A percentile compares a stretch with the other conserved stretches of the same genome.
These are phyloP conservation scores for Albula goreensis DNA, from an alignment of 2,113 vertebrate genomes.

Conservation along the genomic window DNA sequence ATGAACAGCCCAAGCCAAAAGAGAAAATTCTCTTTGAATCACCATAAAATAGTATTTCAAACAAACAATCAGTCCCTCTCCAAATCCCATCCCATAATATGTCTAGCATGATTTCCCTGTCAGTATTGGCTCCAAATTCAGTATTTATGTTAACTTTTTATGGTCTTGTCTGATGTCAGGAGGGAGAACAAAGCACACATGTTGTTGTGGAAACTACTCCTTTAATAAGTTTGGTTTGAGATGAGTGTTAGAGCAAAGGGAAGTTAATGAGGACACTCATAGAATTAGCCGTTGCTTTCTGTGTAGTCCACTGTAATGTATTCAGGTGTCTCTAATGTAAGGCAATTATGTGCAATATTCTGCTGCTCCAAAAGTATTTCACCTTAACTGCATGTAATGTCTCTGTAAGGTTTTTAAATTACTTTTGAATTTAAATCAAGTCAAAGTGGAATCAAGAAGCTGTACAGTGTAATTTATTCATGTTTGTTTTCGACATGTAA, in stretches of 20 bases:
- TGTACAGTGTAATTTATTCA: conserved; percentile 30
- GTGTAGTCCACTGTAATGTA: not conserved
- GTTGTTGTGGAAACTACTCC: too few species aligned
- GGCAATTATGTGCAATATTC: conserved; percentile 22
- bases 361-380: not conserved
- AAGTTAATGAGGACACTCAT: not conserved
- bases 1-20: not conserved
- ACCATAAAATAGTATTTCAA: too few species aligned
- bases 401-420: not conserved
- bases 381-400: not conserved
- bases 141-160: not conserved
- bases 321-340: not conserved
- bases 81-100: not conserved
- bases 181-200: not conserved
- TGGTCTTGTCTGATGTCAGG: not conserved
- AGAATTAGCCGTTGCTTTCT: not conserved
- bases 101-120: not conserved
- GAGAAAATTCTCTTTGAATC: not conserved
- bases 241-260: not conserved
- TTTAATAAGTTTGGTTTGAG: not conserved
- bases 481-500: conserved; percentile 53
- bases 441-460: conserved; percentile 44
- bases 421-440: not conserved
- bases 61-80: too few species aligned
- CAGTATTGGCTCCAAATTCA: not conserved